These are phyloP conservation scores for Orgyia antiqua DNA, from an alignment of 2,888 invertebrate species.

Conservation along the genomic window DNA sequence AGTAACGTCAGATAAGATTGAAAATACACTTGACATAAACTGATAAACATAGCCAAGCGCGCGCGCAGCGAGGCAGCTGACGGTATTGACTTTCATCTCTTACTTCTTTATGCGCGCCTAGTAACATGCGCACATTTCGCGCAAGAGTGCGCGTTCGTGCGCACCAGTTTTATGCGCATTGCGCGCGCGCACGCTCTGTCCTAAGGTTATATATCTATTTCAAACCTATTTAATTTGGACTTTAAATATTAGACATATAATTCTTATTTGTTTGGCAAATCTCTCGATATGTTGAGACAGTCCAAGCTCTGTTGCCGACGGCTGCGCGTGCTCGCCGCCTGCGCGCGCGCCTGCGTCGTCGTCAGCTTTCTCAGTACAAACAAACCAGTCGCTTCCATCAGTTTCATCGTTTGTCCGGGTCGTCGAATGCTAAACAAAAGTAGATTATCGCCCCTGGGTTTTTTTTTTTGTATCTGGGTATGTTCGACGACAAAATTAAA, in stretches of 20 bases:
- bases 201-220: neutral
- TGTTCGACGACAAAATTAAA: no score
- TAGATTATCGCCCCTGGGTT: no score
- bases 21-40: neutral
- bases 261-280: neutral
- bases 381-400: neutral
- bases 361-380: neutral
- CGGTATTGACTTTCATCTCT: slow-evolving; percentile 3
- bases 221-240: neutral
- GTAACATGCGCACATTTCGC: slow-evolving; percentile 75
- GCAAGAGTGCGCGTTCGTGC: slow-evolving; percentile 68
- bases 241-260: neutral
- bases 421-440: no score
- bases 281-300: neutral
- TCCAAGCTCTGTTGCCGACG: neutral
- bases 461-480: no score
- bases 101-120: slow-evolving; percentile 45
- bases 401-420: no score
- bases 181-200: slow-evolving; percentile 41
- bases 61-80: slow-evolving; percentile 19
- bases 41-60: no score
- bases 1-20: neutral
- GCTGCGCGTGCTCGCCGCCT: neutral
- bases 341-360: neutral
- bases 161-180: slow-evolving; percentile 51